Percentiles rank a stretch among this genome's conserved stretches.
phyloP scores from a whole-genome alignment of 37 sponge, comb jelly and placozoan species.

The Axinella damicornis region DNA sequence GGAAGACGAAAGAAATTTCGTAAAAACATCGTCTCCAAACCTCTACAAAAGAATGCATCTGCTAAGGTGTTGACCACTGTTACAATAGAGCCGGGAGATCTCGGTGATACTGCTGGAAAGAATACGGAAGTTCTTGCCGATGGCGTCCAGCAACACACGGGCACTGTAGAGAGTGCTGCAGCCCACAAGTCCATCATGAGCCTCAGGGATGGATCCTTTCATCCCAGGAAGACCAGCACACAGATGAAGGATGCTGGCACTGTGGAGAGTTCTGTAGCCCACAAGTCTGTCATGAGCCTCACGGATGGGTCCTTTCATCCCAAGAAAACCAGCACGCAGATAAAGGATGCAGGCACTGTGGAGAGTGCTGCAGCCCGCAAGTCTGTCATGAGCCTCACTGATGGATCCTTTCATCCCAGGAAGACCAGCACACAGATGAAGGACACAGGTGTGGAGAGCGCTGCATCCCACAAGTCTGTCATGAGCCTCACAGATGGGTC shows the following conservation, averaged over 20 bases:
- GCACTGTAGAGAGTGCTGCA: too few relatives aligned
- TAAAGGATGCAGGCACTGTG: too few relatives aligned
- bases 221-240: slow-evolving; percentile 10
- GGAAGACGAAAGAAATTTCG: too few relatives aligned
- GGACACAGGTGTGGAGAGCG: not conserved
- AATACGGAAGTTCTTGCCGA: too few relatives aligned
- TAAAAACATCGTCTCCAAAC: too few relatives aligned
- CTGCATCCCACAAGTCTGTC: not conserved
- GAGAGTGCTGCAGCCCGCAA: too few relatives aligned
- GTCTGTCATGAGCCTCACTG: not conserved
- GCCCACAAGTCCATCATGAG: not conserved
- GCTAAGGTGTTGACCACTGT: too few relatives aligned
- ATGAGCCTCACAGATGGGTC: not conserved
- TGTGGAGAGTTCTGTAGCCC: too few relatives aligned
- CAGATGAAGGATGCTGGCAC: not conserved
- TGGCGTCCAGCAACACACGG: too few relatives aligned
- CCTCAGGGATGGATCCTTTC: not conserved
- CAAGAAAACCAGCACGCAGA: not conserved
- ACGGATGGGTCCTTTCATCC: not conserved
- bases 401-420: not conserved
- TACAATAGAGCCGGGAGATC: too few relatives aligned
- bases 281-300: not conserved
- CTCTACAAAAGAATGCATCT: too few relatives aligned
- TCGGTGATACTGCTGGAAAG: too few relatives aligned
- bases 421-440: slow-evolving; percentile 1